Evolutionary conservation across 2,888 invertebrate genomes (phyloP), one percentile per base, ranked within the genome.

Genomic region (Marronus borbonicus): DNA sequence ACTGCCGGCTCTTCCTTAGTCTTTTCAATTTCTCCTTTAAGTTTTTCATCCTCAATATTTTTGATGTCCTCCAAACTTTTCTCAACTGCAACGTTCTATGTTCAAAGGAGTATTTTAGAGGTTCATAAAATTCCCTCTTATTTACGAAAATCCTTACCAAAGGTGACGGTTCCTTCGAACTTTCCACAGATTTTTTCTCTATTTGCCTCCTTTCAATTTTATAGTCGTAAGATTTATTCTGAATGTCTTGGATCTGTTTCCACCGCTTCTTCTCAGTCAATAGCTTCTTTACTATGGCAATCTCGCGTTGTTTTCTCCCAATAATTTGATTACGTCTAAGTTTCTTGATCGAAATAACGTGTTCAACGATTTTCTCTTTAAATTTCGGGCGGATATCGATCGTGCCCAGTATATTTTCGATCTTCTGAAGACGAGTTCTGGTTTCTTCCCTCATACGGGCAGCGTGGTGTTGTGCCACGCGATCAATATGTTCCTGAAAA

Each of bases 201-300:
- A 55, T 78, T 20, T 77, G 79, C 17, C 76, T 80, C 0, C 76
- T 69, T 58, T 65, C 55, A 28, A 80, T 79, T 76, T 79, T 80
- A 28, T 68, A 60, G 50, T 81, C 81, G 74, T 81, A 81, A 14
- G 64, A 78, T 55, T 76, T 82, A 55, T 78, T 79, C 28, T 39
- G 70, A n/a, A 75, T 52, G 0, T 69, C 66, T 39, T 80, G 70
- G 10, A 82, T 81, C 70, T 81, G 65, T 14, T 62, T 44, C 68
- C 77, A 77, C 2, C 80, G 68, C 14, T 78, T 76, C 14, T 76
- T 76, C 62, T 83, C 83, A 1, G 55, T 66, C 8, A 81, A 12
- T n/a, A 83, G 62, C 78, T 82, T 82, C 10, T 68, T 50, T 1
- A 82, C 20, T 3, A 83, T 80, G 0, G 68, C 58, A 3, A 68